Percentiles rank a stretch among this genome's conserved stretches.
Conservation (phyloP, 2,113 vertebrate genomes). For the Eulemur macaco region DNA sequence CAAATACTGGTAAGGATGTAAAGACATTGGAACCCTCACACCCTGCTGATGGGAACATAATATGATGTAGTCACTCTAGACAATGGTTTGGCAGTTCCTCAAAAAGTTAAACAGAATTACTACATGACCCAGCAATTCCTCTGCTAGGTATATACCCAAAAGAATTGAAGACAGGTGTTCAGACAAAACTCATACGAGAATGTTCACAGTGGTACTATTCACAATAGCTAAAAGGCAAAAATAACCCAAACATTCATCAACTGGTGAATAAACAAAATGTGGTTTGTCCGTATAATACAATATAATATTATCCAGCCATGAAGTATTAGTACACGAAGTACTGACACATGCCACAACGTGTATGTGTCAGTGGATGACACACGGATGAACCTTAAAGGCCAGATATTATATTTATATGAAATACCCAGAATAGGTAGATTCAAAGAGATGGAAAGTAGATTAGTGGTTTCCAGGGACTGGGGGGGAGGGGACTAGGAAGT, state of each 20-base stretch:
- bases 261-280: neutral
- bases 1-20: neutral
- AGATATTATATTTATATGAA: neutral
- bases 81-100: neutral
- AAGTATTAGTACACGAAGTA: neutral
- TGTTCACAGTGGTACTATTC: neutral
- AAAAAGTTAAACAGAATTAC: neutral
- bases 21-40: neutral
- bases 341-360: neutral
- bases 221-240: neutral
- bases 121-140: neutral
- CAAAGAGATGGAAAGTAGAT: neutral
- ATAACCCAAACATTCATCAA: neutral
- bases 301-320: neutral
- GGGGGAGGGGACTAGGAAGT: neutral
- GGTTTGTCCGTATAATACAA: neutral
- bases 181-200: neutral
- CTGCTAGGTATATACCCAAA: neutral
- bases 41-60: neutral
- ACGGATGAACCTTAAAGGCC: neutral
- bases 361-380: no score
- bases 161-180: neutral
- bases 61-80: neutral
- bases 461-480: neutral
- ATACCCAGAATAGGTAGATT: neutral